A percentile compares a stretch with the other conserved stretches of the same genome.
These are phyloP conservation scores for Aegithalos caudatus DNA, from an alignment of 2,113 vertebrate species.

Conservation along the genomic window DNA sequence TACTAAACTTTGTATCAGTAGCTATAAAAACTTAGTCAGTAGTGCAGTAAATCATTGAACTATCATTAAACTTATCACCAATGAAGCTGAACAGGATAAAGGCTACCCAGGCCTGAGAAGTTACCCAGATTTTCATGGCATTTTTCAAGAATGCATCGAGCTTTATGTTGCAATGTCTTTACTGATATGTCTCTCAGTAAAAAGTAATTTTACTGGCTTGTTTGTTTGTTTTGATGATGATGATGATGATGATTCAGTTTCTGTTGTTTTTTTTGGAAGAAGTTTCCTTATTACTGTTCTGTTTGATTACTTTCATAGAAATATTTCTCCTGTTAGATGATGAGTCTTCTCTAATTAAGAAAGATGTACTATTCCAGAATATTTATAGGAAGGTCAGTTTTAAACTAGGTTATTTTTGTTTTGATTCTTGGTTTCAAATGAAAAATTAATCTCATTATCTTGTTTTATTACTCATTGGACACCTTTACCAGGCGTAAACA, in stretches of 20 bases:
- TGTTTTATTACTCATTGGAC: neutral
- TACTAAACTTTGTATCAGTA: neutral
- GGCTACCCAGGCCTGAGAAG: neutral
- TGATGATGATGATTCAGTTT: neutral
- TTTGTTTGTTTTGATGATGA: too few species aligned
- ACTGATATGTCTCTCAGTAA: neutral
- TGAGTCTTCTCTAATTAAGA: neutral
- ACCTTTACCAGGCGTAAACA: neutral
- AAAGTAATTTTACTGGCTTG: neutral
- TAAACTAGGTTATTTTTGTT: neutral
- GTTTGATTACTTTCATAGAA: neutral
- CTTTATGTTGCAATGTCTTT: neutral
- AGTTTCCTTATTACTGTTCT: neutral
- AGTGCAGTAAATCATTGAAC: neutral
- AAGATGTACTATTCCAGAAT: neutral
- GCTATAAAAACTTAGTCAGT: neutral
- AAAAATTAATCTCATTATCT: neutral
- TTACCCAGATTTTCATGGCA: neutral
- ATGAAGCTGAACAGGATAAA: neutral
- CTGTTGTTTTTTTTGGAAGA: neutral
- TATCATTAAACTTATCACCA: neutral
- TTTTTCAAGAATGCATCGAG: neutral
- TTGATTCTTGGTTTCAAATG: neutral
- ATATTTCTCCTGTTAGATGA: neutral
- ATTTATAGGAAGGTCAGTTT: neutral